These are phyloP conservation scores for Aurelia aurita complex sp. Pacific DNA, from an alignment of 30 jellyfish, hydroid and myxozoan genomes.

Conservation along the genomic window DNA sequence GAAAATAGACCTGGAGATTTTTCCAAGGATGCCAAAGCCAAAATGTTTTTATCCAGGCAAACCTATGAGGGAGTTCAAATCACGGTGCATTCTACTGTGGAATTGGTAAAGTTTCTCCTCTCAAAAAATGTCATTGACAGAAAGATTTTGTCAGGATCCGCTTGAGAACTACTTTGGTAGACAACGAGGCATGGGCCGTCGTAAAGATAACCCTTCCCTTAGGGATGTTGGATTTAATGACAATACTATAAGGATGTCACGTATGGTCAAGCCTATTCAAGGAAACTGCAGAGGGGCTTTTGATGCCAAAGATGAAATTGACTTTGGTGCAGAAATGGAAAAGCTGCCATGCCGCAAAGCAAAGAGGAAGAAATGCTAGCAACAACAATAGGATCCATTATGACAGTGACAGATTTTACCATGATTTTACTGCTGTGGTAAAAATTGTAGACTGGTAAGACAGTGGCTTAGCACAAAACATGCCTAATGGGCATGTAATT, in stretches of 20 bases:
- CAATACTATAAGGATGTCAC: constrained; percentile 31
- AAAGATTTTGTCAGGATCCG: neutral
- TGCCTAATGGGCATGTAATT: too few relatives aligned
- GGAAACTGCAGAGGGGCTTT: constrained; percentile 35
- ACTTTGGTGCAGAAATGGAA: neutral
- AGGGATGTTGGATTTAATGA: constrained; percentile 41
- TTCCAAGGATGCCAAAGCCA: constrained; percentile 1
- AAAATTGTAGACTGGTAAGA: too few relatives aligned
- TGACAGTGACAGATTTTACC: too few relatives aligned
- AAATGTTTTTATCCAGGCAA: neutral
- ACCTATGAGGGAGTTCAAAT: constrained; percentile 10
- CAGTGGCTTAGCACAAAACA: too few relatives aligned
- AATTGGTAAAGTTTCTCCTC: constrained; percentile 6
- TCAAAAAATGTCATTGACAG: neutral
- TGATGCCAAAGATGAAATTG: constrained; percentile 1
- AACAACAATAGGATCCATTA: too few relatives aligned
- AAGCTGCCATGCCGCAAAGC: constrained; percentile 30
- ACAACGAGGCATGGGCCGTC: neutral
- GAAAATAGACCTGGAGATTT: too few relatives aligned
- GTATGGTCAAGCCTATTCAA: constrained; percentile 13
- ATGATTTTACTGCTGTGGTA: too few relatives aligned
- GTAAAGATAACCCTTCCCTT: neutral
- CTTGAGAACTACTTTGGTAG: neutral
- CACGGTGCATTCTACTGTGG: constrained; percentile 8
- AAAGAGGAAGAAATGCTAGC: constrained; percentile 11